Conservation (phyloP, 2,113 vertebrate species). For the Sminthopsis crassicaudata region DNA sequence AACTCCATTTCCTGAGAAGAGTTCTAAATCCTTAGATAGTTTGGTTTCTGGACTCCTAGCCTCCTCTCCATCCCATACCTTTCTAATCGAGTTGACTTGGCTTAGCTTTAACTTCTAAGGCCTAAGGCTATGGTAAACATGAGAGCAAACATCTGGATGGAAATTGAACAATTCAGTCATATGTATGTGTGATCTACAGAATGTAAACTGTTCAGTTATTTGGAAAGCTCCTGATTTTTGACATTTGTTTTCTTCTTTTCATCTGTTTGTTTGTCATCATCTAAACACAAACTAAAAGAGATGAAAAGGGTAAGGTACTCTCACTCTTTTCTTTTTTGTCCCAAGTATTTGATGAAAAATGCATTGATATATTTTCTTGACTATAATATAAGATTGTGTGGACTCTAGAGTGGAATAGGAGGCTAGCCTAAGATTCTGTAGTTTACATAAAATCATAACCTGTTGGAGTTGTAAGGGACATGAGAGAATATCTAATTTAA, state of each 20-base stretch:
- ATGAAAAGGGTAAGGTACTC: not conserved
- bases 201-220: constrained; percentile 31
- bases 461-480: not conserved
- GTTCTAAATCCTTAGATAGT: not conserved
- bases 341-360: constrained; percentile 4
- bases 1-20: not conserved
- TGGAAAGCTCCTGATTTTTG: constrained; percentile 46
- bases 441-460: not conserved
- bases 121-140: constrained; percentile 7
- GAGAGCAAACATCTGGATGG: constrained; percentile 29
- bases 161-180: not conserved
- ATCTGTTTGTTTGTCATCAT: constrained; percentile 31
- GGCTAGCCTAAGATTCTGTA: not conserved
- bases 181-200: constrained; percentile 38
- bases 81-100: not conserved
- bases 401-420: not conserved
- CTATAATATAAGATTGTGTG: not conserved
- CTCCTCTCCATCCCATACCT: not conserved
- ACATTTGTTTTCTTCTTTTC: constrained; percentile 47
- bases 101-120: not conserved
- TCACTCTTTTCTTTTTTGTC: not conserved
- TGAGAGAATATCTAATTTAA: not conserved
- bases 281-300: not conserved
- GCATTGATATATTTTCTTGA: not conserved
- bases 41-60: not conserved